phyloP scores from a whole-genome alignment of 2,113 vertebrate species.

The Lepisosteus osseus region DNA sequence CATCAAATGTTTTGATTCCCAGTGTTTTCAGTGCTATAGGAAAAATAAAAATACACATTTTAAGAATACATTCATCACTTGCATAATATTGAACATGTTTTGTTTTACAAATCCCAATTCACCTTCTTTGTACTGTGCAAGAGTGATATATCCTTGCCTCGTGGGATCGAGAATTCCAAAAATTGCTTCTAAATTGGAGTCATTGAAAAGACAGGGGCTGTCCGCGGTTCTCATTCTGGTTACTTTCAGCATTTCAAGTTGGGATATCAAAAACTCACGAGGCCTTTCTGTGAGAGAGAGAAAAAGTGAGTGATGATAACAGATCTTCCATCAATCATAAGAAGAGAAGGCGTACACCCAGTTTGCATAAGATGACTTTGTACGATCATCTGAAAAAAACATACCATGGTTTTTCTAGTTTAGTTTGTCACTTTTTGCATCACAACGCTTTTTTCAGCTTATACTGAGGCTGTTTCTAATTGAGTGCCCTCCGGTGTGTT shows the following conservation, averaged over 20 bases:
- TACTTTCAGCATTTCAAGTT: conserved; percentile 51
- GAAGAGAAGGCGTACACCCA: too few relatives aligned
- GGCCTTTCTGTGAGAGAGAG: conserved; percentile 50
- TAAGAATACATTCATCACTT: too few relatives aligned
- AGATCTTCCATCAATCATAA: neutral
- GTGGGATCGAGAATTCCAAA: conserved; percentile 59
- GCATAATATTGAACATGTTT: too few relatives aligned
- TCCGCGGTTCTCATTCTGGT: conserved; percentile 23
- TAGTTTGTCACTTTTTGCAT: too few relatives aligned
- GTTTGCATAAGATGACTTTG: too few relatives aligned
- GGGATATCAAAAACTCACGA: conserved; percentile 54
- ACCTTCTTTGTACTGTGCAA: conserved; percentile 62
- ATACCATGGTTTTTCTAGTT: too few relatives aligned
- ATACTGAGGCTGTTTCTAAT: too few relatives aligned
- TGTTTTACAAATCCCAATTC: neutral
- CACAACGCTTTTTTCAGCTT: too few relatives aligned
- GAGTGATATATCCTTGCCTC: conserved; percentile 47
- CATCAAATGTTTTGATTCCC: conserved; percentile 54
- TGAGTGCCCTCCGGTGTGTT: too few relatives aligned
- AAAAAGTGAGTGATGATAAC: neutral
- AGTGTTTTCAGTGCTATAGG: conserved; percentile 56
- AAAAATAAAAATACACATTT: neutral
- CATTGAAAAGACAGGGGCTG: conserved; percentile 51
- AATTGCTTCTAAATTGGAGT: conserved; percentile 53
- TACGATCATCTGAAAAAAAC: too few relatives aligned